A percentile compares a stretch with the other conserved stretches of the same genome.
These are phyloP conservation scores for Ganaspis sp. DNA, from an alignment of 1,140 invertebrate species.

Conservation along the genomic window DNA sequence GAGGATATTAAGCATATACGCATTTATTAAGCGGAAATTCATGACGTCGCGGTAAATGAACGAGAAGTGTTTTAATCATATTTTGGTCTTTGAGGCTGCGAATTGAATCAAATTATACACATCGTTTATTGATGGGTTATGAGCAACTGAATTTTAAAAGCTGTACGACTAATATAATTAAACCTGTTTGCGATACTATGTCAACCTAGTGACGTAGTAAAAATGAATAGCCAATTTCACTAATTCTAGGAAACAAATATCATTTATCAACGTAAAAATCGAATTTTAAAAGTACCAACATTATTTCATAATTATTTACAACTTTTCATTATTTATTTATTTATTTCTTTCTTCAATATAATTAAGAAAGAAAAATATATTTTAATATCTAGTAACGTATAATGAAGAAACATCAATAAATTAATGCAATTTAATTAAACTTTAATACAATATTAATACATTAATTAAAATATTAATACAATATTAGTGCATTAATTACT, in stretches of 20 bases:
- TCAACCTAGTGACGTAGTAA: neutral
- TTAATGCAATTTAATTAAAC: too few relatives aligned
- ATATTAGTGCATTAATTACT: too few relatives aligned
- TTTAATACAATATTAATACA: too few relatives aligned
- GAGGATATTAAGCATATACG: neutral
- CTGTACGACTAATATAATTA: neutral
- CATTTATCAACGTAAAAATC: neutral
- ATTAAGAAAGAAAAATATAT: too few relatives aligned
- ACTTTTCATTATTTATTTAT: too few relatives aligned
- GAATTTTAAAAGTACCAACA: too few relatives aligned
- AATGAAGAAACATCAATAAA: too few relatives aligned
- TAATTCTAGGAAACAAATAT: neutral
- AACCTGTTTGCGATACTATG: neutral
- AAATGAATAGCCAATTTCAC: neutral
- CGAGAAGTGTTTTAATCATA: neutral
- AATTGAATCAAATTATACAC: neutral
- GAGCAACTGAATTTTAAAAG: constrained; percentile 9
- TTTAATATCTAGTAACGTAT: too few relatives aligned
- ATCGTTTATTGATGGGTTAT: constrained; percentile 3
- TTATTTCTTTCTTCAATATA: too few relatives aligned
- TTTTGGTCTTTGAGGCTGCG: neutral
- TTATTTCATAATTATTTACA: too few relatives aligned
- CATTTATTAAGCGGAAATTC: neutral
- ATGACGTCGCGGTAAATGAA: neutral
- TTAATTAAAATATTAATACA: too few relatives aligned